phyloP scores from a whole-genome alignment of 2,797 vertebrate species.

The Alosa sapidissima region DNA sequence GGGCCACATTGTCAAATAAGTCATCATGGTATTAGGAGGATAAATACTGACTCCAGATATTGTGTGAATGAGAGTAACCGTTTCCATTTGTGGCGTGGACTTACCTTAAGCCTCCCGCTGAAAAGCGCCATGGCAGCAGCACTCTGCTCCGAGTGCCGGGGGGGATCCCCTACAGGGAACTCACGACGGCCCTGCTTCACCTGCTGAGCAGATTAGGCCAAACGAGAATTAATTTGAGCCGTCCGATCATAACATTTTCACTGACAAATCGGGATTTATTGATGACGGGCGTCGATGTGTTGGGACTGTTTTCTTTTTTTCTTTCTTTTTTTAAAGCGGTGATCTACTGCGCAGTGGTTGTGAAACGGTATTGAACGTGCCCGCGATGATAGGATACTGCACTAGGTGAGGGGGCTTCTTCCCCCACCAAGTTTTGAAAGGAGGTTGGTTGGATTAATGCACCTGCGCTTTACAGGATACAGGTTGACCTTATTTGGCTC shows the following conservation, averaged over 20 bases:
- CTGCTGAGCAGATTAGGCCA: slow-evolving; percentile 5
- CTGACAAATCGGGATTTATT: background rate
- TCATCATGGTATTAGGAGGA: background rate
- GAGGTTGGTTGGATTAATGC: background rate
- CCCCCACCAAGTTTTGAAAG: background rate
- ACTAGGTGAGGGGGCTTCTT: background rate
- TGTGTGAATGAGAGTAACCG: background rate
- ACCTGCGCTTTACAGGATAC: background rate
- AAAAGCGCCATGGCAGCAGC: background rate
- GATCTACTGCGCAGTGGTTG: background rate
- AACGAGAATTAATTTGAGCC: background rate
- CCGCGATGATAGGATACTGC: background rate
- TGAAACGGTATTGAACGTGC: background rate
- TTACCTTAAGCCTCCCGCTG: slow-evolving; percentile 1
- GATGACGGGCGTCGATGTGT: background rate
- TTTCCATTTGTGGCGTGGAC: background rate
- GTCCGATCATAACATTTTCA: background rate
- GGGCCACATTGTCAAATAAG: background rate
- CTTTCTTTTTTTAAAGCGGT: no score
- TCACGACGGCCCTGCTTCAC: background rate
- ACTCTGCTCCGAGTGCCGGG: background rate
- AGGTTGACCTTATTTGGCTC: background rate
- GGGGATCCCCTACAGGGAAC: background rate
- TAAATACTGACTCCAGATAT: background rate
- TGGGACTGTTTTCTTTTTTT: no score